Conservation (phyloP, 1,140 invertebrate genomes). For the Eciton burchellii region DNA sequence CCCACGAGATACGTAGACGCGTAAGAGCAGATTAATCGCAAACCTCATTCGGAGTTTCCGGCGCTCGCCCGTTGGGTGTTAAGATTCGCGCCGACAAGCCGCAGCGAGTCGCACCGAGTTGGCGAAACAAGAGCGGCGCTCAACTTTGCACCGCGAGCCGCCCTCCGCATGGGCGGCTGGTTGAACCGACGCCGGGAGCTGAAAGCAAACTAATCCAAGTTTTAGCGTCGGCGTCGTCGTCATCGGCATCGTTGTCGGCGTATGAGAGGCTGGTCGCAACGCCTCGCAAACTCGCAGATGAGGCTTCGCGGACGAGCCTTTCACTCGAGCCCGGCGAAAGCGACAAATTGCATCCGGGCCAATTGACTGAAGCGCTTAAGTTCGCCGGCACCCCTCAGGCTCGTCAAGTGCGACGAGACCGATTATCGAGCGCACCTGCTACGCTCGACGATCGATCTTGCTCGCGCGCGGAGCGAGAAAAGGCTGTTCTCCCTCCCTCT, state of each 20-base stretch:
- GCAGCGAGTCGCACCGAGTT: constrained; percentile 39
- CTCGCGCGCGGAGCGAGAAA: constrained; percentile 15
- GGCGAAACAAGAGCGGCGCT: constrained; percentile 37
- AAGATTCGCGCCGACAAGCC: constrained; percentile 48
- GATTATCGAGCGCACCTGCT: constrained; percentile 73
- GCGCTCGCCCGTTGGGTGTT: constrained; percentile 38
- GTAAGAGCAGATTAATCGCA: constrained; percentile 49
- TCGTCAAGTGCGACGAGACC: constrained; percentile 64
- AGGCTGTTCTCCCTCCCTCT: too few species aligned
- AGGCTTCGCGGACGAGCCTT: constrained; percentile 30
- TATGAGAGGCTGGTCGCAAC: constrained; percentile 26
- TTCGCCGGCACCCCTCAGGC: constrained; percentile 49
- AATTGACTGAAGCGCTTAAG: constrained; percentile 71
- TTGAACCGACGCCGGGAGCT: constrained; percentile 66
- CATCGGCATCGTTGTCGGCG: not conserved
- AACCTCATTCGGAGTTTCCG: constrained; percentile 45
- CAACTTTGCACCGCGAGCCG: not conserved
- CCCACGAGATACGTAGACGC: constrained; percentile 12
- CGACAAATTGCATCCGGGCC: constrained; percentile 69
- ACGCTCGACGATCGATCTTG: constrained; percentile 66
- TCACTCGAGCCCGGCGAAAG: constrained; percentile 29
- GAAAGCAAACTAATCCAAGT: constrained; percentile 79
- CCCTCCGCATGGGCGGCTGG: constrained; percentile 28
- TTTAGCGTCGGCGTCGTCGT: constrained; percentile 59
- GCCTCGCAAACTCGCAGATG: constrained; percentile 22